Base-by-base conservation (phyloP, 2,888 invertebrate species). In the Yponomeuta malinellus region DNA sequence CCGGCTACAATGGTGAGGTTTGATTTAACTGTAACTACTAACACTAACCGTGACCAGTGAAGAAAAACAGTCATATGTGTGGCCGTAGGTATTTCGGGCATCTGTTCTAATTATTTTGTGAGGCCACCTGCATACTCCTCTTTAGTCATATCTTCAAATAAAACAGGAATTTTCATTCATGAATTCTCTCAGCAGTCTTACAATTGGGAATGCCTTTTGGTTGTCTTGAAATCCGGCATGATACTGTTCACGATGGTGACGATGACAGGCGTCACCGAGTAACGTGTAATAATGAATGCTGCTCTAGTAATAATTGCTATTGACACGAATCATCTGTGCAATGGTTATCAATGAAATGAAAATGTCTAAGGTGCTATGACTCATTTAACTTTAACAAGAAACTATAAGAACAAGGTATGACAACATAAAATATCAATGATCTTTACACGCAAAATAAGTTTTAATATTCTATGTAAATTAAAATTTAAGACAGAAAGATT, bases 291-390 rank as follows among this genome's bases (percentile, higher is more conserved):
- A 43, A 43, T 43, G 15, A 59, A 59, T 59, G 10, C 2, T 52
- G 52, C 15, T 15, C 15, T 59, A 59, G 52, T 59, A 59, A 59
- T 15, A 59, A 59, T 12, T 59, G 52, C 3, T 5, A 15, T 15
- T 59, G 15, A 4, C 52, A 59, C 52, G 15, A 15, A 59, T 59
- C 12, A 15, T 33, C 63, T 10, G 67, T 76, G 74, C 75, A 75
- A 74, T 74, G 79, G 78, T 68, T 48, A 48, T 37, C 5, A 6
- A 59, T 59, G 10, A 59, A 48, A 48, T 66, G 59, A 65, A 66
- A 66, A 52, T 66, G 23, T 66, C 52, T 43, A 1, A 43, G 43
- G 8, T 43, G 6, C 43, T 8, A 43, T 43, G 8, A 43, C 43
- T 8, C 43, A 1, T 8, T 43, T 43, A 43, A 8, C 6, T 43